These are phyloP conservation scores for Pagrus major DNA, from an alignment of 2,113 vertebrate species.

Conservation along the genomic window DNA sequence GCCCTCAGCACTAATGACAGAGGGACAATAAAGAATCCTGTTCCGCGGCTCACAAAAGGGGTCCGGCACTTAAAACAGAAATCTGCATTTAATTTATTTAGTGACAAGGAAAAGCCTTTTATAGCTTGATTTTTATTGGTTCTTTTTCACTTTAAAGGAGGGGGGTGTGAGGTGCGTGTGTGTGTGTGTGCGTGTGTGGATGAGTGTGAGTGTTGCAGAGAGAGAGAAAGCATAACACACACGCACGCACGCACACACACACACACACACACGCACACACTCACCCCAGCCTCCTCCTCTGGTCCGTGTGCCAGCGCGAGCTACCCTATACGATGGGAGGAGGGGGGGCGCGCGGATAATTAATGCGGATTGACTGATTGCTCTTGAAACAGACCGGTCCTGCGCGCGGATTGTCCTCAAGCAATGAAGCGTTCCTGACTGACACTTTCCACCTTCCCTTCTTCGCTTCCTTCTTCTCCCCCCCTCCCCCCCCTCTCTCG, in stretches of 20 bases:
- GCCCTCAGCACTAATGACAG: constrained; percentile 76
- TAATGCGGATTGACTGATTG: constrained; percentile 91
- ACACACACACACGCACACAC: constrained; percentile 29
- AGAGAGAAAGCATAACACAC: constrained; percentile 66
- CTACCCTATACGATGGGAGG: constrained; percentile 63
- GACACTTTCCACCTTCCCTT: constrained; percentile 84
- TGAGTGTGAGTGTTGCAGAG: constrained; percentile 12
- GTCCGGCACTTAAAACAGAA: constrained; percentile 78
- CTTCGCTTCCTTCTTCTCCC: constrained; percentile 62
- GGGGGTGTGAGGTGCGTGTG: constrained; percentile 69
- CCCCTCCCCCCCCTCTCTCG: constrained; percentile 27
- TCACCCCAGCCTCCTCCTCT: constrained; percentile 27
- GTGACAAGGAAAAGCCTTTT: constrained; percentile 81
- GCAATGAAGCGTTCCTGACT: constrained; percentile 85
- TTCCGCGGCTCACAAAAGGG: constrained; percentile 71
- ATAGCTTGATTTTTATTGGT: constrained; percentile 81
- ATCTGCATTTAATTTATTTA: constrained; percentile 84
- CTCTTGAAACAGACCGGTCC: constrained; percentile 90
- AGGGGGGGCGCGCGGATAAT: constrained; percentile 80
- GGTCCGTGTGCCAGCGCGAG: constrained; percentile 77
- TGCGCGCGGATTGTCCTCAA: constrained; percentile 84
- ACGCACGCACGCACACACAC: constrained; percentile 17
- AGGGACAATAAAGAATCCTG: constrained; percentile 73
- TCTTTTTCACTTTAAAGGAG: constrained; percentile 81
- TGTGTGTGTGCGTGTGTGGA: constrained; percentile 42